Base-by-base conservation (phyloP, 2,888 invertebrate genomes). In the Dryadula phaetusa region DNA sequence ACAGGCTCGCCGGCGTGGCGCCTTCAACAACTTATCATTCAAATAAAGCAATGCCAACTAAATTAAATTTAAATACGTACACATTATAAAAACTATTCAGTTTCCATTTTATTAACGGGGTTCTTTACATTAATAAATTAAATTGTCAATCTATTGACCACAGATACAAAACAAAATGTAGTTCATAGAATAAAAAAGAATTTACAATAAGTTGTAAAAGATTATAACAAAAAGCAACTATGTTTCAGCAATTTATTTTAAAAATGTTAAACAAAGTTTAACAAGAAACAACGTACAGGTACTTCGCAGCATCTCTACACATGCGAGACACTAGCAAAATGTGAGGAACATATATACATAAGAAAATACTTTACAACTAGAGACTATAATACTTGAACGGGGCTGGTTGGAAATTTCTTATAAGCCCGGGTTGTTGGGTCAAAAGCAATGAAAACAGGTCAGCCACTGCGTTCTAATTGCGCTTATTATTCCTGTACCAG, bases 371-470 rank as follows among this genome's bases (percentile, higher is more conserved):
- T 42, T 42, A 40, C 40, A n/a, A 28, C 44, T 52, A 42, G 16
- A 42, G 32, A 32, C 25, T 28, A n/a, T 44, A 65, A 42, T 49
- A 49, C n/a, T 60, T 49, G 40, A 54, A 37, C 56, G 60, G 46
- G 34, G n/a, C 44, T 22, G 37, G 62, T 54, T 28, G 47, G 53
- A 54, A 25, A 32, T 54, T 47, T 25, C 62, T 47, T 28, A 54
- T 32, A 22, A 56, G 54, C 47, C 5, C 47, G 37, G 47, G 47
- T 28, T 37, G 54, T 46, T 28, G 56, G 56, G 62, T 66, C 62
- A 66, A 56, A 12, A 49, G 66, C 37, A 42, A 56, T 62, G 49
- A 20, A 66, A 62, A 42, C 62, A 62, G 67, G 67, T 58, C 67
- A 62, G 47, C 44, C 54, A 37, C 62, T 42, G 62, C 62, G 44